These are phyloP conservation scores for Papilio demoleus DNA, from an alignment of 2,888 invertebrate genomes.

Conservation along the genomic window DNA sequence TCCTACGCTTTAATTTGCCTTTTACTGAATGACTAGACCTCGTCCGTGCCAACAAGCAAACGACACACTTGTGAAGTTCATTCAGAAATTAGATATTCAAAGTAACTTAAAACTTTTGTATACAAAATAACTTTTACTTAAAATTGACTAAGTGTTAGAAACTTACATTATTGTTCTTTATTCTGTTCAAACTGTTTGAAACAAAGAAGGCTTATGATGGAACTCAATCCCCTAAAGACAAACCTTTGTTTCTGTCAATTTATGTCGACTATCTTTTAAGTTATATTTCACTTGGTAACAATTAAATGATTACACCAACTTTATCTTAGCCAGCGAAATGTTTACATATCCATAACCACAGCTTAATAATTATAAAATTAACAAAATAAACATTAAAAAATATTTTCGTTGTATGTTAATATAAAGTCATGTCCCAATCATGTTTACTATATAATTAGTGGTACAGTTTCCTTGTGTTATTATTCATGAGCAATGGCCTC, in stretches of 20 bases:
- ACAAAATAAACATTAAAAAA: constrained; percentile 32
- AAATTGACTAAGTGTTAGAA: no score
- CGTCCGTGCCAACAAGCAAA: constrained; percentile 48
- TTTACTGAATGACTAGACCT: constrained; percentile 69
- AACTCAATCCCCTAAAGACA: no score
- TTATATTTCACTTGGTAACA: no score
- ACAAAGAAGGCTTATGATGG: no score
- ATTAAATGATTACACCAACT: no score
- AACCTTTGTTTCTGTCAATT: no score
- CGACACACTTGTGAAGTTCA: not conserved
- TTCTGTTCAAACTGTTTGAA: no score
- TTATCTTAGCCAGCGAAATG: not conserved
- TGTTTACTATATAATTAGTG: constrained; percentile 57
- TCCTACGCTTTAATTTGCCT: constrained; percentile 76
- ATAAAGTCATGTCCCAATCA: constrained; percentile 43
- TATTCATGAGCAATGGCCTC: constrained; percentile 80
- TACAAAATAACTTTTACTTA: not conserved
- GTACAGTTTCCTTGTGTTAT: constrained; percentile 76
- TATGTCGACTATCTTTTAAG: no score
- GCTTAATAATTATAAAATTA: constrained; percentile 33
- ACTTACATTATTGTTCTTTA: no score
- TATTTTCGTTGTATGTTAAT: constrained; percentile 31
- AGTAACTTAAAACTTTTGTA: not conserved
- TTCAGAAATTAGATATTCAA: no score
- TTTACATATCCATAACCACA: constrained; percentile 15